phyloP scores from a whole-genome alignment of 2,113 vertebrate genomes.

The Sorex fumeus region DNA sequence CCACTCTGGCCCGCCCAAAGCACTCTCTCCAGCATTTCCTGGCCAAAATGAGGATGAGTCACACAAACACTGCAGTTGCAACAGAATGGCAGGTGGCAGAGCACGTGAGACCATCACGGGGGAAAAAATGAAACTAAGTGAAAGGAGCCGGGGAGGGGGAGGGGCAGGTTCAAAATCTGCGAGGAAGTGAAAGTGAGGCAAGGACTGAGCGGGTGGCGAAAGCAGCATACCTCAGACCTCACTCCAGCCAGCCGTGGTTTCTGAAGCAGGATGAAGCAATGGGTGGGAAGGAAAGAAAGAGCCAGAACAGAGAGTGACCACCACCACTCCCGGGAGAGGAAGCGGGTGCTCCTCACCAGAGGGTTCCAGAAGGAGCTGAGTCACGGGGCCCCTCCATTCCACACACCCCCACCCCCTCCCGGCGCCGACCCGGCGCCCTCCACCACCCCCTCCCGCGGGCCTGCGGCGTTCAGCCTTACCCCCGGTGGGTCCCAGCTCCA shows the following conservation, averaged over 20 bases:
- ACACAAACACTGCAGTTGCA: slow-evolving; percentile 58
- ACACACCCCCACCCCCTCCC: slow-evolving; percentile 13
- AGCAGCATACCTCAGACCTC: slow-evolving; percentile 30
- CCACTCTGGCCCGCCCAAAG: no score
- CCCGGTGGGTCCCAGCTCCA: slow-evolving; percentile 79
- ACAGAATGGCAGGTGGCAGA: slow-evolving; percentile 66
- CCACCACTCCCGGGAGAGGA: background rate
- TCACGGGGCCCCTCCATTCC: background rate
- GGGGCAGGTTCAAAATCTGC: background rate
- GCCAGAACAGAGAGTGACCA: background rate
- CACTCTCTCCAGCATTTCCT: background rate
- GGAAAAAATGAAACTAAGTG: slow-evolving; percentile 40
- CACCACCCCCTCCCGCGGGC: no score
- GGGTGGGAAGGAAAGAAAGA: background rate
- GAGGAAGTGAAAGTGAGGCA: slow-evolving; percentile 57
- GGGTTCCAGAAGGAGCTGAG: background rate
- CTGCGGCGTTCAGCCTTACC: slow-evolving; percentile 75
- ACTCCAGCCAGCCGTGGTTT: background rate
- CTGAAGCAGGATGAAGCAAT: slow-evolving; percentile 17
- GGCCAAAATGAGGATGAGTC: slow-evolving; percentile 44
- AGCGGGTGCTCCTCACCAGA: background rate
- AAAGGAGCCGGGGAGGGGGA: background rate
- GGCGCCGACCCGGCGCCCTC: background rate
- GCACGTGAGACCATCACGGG: background rate
- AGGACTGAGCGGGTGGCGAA: slow-evolving; percentile 26